Evolutionary conservation across 2,888 invertebrate species (phyloP), one percentile per base, ranked within the genome.

Genomic region (Amphipyra tragopoginis): DNA sequence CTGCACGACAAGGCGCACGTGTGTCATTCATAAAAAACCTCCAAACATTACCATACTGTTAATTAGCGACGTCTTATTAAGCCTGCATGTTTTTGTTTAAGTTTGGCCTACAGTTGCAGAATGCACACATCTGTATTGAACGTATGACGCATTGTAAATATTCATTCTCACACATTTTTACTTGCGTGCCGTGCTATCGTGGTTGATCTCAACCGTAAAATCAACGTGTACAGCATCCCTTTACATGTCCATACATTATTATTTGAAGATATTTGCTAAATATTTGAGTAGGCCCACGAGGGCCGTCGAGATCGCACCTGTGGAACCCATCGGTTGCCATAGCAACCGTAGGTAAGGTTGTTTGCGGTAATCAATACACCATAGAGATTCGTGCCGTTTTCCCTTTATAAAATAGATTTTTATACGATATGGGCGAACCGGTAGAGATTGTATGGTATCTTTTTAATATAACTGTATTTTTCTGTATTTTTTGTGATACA

Each of bases 231-330:
- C 5, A 26, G 9, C 40, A 42, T 39, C 38, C 29, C 29, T 52
- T 52, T 15, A 15, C 48, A 52, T 29, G 15, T 36, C 48, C 42
- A 44, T 56, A 57, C 43, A 47, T 68, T 68, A 54, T 54, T 51
- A 55, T 60, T 72, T 51, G 33, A 53, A 54, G 40, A 40, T 68
- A 51, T 62, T 57, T 62, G 34, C 50, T 68, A 58, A 71, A 71
- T 68, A 68, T 71, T 71, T 68, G 57, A 71, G 57, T 48, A 74
- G 69, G 69, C 74, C 51, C 63, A 38, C 2, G 70, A 62, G 70
- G 69, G 74, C 53, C 53, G 70, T 50, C 43, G 36, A 33, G 29
- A 14, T 50, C 55, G 33, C 73, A 71, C 70, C 69, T 68, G 75
- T 71, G 4, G 74, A 68, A 63, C 69, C 69, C 50, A 50, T 7